Conservation (phyloP, 1,140 invertebrate species). For the Meteorus sp. region DNA sequence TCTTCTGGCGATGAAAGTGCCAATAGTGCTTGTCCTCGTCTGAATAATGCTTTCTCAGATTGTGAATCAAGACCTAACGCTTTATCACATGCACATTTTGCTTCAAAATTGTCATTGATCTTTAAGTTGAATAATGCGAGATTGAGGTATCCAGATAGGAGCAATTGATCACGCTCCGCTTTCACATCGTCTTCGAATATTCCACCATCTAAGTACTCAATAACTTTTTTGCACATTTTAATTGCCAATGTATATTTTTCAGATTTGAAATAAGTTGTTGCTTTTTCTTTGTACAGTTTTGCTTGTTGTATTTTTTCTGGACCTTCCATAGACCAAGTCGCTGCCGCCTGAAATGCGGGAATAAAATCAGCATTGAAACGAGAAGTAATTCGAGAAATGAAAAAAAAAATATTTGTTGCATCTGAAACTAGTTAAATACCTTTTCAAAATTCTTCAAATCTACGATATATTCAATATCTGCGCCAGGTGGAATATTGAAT, state of each 20-base stretch:
- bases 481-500: constrained; percentile 78
- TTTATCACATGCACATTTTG: constrained; percentile 70
- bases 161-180: constrained; percentile 63
- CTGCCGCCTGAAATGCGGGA: constrained; percentile 63
- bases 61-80: constrained; percentile 75
- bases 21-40: constrained; percentile 82
- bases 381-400: too few relatives aligned
- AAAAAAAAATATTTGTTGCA: neutral
- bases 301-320: constrained; percentile 81
- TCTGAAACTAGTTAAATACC: constrained; percentile 52
- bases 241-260: constrained; percentile 79
- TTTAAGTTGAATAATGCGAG: constrained; percentile 86
- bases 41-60: constrained; percentile 90
- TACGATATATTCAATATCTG: constrained; percentile 80
- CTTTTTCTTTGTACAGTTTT: constrained; percentile 85
- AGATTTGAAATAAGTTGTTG: constrained; percentile 87
- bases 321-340: constrained; percentile 80
- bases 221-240: constrained; percentile 82
- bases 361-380: constrained; percentile 15
- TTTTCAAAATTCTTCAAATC: constrained; percentile 84
- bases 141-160: constrained; percentile 80
- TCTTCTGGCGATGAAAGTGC: constrained; percentile 75
- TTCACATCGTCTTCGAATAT: constrained; percentile 41
- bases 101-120: constrained; percentile 71
- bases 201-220: constrained; percentile 61